These are phyloP conservation scores for Athene noctua DNA, from an alignment of 2,113 vertebrate species.

Conservation along the genomic window DNA sequence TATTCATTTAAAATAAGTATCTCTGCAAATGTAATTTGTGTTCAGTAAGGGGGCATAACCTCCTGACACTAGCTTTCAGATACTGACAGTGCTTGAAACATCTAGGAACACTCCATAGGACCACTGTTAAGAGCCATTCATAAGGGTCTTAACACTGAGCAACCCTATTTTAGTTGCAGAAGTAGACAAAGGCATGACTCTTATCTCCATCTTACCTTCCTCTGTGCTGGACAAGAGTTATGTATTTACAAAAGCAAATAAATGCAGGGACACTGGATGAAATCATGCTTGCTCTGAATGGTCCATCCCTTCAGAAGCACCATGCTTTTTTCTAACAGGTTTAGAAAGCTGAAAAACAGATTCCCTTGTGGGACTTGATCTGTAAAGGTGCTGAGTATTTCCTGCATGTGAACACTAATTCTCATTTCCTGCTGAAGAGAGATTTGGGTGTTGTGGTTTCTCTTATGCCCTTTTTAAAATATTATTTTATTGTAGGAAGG, in stretches of 20 bases:
- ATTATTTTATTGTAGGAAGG: neutral
- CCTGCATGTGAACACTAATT: accelerated
- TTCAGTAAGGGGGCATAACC: neutral
- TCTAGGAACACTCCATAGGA: neutral
- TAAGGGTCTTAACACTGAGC: neutral
- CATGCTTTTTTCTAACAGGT: neutral
- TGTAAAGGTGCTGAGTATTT: neutral
- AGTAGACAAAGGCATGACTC: neutral
- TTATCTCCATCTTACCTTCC: neutral
- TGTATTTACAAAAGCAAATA: neutral
- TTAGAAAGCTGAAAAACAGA: neutral
- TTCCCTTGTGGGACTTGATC: neutral
- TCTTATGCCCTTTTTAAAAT: neutral
- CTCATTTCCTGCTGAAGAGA: neutral
- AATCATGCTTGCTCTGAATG: neutral
- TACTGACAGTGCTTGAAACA: neutral
- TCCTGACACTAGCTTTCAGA: neutral
- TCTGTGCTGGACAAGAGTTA: neutral
- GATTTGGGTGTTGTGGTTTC: neutral
- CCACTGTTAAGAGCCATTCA: neutral
- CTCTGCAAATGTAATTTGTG: neutral
- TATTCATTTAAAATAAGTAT: neutral
- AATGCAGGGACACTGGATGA: neutral
- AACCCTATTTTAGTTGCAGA: neutral
- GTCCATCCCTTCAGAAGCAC: neutral